Evolutionary conservation across 2,797 vertebrate genomes (phyloP), one percentile per base, ranked within the genome.

Genomic region (Hoplostethus atlanticus): DNA sequence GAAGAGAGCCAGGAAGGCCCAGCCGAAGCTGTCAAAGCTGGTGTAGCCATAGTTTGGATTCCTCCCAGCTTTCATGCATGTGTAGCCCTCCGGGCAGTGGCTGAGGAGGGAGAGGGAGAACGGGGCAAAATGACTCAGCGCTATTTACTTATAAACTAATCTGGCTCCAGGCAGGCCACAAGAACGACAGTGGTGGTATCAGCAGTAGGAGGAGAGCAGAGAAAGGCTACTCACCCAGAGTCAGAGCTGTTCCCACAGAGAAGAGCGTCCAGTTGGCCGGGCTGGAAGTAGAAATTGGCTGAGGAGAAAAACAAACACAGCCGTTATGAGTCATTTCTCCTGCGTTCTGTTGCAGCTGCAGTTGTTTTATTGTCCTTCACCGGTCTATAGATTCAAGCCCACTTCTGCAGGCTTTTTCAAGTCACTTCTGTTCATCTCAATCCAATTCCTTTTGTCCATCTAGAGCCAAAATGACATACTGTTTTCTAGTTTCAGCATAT

Each of bases 11-110:
- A 99, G 94, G 73, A 99, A 99, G 75, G 98, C 98, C 98, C 98
- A 99, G 93, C 98, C 97, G 80, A 99, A 99, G 76, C 97, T 98
- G 90, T 99, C 98, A 40, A 99, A 99, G 93, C 98, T 99, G 30
- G 98, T 99, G 92, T 99, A 99, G 65, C 97, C 98, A 0, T 98
- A 99, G 95, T 99, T 99, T 64, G 98, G 98, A 93, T 99, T 99
- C 90, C 96, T 95, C 78, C 98, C 98, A 64, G 97, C 98, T 87
- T 99, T 99, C 96, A 99, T 98, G 89, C 98, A 99, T 0, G 90
- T 96, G 93, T 95, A 99, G 13, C 98, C 98, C 92, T 99, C 98
- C 0, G 98, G 98, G 82, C 98, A 99, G 91, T 96, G 96, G 31
- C 98, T 99, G 89, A 44, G 69, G 59, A 80, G 68, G 48, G 47